A percentile compares a stretch with the other conserved stretches of the same genome.
These are phyloP conservation scores for Catalaphyllia jardinei DNA, from an alignment of 64 coral and sea anemone genomes.

Conservation along the genomic window DNA sequence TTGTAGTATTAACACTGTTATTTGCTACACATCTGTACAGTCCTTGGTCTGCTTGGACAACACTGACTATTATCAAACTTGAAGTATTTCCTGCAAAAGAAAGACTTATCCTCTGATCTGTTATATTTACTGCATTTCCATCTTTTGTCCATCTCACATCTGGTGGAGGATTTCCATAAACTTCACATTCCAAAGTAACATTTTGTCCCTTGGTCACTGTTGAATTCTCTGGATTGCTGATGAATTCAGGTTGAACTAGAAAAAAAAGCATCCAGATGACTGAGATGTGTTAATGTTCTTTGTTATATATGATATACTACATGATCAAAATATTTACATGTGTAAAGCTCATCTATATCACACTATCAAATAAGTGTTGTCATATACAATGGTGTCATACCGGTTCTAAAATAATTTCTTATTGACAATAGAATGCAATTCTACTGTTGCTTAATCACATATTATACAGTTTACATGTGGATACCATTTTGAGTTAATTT, in stretches of 20 bases:
- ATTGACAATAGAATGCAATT: too few species aligned
- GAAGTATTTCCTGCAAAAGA: not conserved
- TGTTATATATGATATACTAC: too few species aligned
- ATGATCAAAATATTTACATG: too few species aligned
- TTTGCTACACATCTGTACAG: conserved; percentile 32
- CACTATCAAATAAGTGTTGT: too few species aligned
- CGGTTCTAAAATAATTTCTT: too few species aligned
- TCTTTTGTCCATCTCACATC: not conserved
- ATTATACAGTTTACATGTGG: too few species aligned
- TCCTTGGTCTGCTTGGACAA: conserved; percentile 1
- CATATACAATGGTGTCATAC: too few species aligned
- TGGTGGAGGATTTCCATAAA: not conserved
- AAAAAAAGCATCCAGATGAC: not conserved
- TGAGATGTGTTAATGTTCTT: not conserved
- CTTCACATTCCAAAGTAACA: not conserved
- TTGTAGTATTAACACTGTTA: not conserved
- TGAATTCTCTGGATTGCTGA: not conserved
- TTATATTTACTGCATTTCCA: too few species aligned
- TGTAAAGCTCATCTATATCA: too few species aligned
- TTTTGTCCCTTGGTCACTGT: not conserved
- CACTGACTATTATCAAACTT: conserved; percentile 6
- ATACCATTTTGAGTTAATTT: too few species aligned
- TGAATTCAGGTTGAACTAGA: not conserved
- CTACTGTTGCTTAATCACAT: too few species aligned
- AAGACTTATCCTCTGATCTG: not conserved